Evolutionary conservation across 53 echinoderm and acorn worm genomes (phyloP).

Genomic region (Astropecten irregularis): DNA sequence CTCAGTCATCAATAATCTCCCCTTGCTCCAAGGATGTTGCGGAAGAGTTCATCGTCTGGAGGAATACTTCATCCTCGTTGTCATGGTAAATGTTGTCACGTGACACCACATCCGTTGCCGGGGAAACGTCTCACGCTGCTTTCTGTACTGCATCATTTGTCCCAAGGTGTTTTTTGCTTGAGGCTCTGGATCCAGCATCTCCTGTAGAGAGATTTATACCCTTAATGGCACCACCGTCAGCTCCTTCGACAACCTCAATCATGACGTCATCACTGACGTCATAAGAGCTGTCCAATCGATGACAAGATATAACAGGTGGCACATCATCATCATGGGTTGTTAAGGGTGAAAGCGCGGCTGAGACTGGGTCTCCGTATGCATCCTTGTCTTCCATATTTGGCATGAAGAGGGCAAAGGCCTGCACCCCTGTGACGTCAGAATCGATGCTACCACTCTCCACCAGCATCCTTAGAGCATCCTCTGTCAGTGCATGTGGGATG

Average conservation of each 20-base stretch:
- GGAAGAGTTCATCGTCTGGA: background rate
- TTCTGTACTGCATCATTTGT: background rate
- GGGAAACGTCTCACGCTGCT: background rate
- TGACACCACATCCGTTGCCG: background rate
- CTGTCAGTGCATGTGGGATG: constrained; percentile 11
- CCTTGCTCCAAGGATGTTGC: constrained; percentile 7
- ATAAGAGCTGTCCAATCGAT: background rate
- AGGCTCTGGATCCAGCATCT: background rate
- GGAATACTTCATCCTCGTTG: background rate
- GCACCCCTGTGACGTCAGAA: constrained; percentile 12
- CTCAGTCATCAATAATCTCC: constrained; percentile 16
- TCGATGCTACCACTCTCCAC: constrained; percentile 39
- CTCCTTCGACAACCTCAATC: background rate
- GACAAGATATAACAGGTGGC: constrained; percentile 41
- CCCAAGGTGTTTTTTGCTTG: background rate
- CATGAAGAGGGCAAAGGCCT: constrained; percentile 45
- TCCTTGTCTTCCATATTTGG: background rate
- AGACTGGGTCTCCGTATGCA: background rate
- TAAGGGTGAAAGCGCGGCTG: background rate
- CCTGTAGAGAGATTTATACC: background rate
- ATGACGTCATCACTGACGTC: background rate
- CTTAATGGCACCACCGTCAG: background rate
- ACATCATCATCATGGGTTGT: background rate
- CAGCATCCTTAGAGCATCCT: constrained; percentile 5
- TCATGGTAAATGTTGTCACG: background rate